These are phyloP conservation scores for Yoshiicerus persimilis DNA, from an alignment of 1,140 invertebrate species.

Conservation along the genomic window DNA sequence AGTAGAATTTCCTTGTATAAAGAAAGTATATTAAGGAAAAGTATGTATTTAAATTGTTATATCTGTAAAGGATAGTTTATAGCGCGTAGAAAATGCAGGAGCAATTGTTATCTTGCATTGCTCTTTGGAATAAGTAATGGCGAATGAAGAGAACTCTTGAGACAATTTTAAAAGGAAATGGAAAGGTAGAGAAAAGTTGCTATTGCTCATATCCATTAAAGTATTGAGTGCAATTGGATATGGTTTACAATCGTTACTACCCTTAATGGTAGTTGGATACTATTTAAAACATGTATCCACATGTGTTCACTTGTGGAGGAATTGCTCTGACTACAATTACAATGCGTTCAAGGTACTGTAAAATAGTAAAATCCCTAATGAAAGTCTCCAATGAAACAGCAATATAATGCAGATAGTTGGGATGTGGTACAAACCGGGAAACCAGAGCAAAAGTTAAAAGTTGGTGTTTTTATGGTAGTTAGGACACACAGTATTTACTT, in stretches of 20 bases:
- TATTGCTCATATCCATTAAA: no score
- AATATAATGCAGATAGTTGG: neutral
- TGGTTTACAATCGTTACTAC: no score
- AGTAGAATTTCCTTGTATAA: neutral
- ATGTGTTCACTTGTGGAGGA: no score
- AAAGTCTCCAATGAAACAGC: neutral
- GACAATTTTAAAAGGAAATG: neutral
- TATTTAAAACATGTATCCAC: no score
- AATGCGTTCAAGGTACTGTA: no score
- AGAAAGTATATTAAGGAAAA: neutral
- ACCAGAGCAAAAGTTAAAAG: neutral
- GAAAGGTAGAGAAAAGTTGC: neutral
- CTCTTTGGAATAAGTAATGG: constrained; percentile 18
- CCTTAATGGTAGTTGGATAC: no score
- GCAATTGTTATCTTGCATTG: neutral
- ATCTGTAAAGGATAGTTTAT: neutral
- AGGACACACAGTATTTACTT: no score
- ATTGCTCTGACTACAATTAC: no score
- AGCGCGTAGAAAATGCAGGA: neutral
- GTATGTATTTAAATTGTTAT: neutral
- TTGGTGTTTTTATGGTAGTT: neutral
- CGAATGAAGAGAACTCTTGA: constrained; percentile 1
- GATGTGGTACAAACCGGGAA: no score
- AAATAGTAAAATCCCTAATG: no score
- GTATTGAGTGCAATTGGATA: no score